A percentile compares a stretch with the other conserved stretches of the same genome.
These are phyloP conservation scores for Oryzias dopingdopingensis DNA, from an alignment of 2,797 vertebrate species.

Conservation along the genomic window DNA sequence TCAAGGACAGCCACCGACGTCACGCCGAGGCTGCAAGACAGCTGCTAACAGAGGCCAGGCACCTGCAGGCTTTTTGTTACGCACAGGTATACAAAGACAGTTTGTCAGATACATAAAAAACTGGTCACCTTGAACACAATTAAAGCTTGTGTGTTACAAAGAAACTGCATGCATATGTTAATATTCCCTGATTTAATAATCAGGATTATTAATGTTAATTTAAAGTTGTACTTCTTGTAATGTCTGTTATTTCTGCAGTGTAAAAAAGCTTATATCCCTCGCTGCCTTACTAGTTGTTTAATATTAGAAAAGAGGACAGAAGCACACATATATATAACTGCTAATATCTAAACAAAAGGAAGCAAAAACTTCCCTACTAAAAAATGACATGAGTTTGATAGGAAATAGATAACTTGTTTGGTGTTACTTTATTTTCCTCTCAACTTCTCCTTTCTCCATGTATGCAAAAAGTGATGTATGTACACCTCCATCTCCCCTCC, in stretches of 20 bases:
- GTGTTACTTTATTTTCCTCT: constrained; percentile 44
- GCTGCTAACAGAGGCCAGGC: constrained; percentile 20
- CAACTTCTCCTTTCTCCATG: constrained; percentile 17
- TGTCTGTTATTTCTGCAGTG: constrained; percentile 20
- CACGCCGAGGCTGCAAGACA: constrained; percentile 40
- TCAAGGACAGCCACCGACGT: constrained; percentile 66
- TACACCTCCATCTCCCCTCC: neutral
- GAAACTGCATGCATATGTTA: constrained; percentile 51
- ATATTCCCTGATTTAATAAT: constrained; percentile 52
- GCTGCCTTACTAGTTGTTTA: constrained; percentile 19
- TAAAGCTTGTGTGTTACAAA: constrained; percentile 29
- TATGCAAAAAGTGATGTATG: neutral
- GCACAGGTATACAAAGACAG: constrained; percentile 3
- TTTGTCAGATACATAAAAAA: constrained; percentile 9
- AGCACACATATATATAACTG: constrained; percentile 20
- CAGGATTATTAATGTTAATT: constrained; percentile 49
- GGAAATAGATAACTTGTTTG: constrained; percentile 50
- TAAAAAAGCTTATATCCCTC: constrained; percentile 15
- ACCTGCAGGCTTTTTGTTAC: constrained; percentile 15
- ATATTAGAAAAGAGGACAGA: constrained; percentile 18
- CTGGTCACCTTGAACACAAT: constrained; percentile 20
- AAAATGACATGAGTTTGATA: constrained; percentile 37
- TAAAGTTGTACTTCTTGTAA: constrained; percentile 37
- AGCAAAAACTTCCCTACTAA: constrained; percentile 21
- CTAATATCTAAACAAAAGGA: constrained; percentile 51